Base-by-base conservation (phyloP, 2,888 invertebrate species). In the Drosophila leonis region DNA sequence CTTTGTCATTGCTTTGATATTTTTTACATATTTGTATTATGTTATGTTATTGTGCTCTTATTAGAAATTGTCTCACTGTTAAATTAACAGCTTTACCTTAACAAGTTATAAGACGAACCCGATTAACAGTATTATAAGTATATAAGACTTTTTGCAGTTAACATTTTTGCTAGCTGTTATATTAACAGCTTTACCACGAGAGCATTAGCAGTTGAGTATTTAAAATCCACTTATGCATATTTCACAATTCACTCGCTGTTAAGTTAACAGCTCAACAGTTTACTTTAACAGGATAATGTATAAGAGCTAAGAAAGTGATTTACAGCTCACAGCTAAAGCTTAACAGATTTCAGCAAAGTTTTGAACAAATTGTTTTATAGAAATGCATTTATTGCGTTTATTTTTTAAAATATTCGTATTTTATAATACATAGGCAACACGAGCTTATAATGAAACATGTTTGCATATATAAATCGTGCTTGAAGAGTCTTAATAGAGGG, bases 361-460 rank as follows among this genome's bases (percentile, higher is more conserved):
- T 13, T 20, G 8, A 35, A 0, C 1, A n/a, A 10, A 33, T 27
- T 61, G 46, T 60, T 67, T 69, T 81, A 74, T 73, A 66, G 65
- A 77, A 81, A 83, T 89, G 90, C 90, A 80, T 88, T 85, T 83
- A 79, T 82, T 89, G 90, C 87, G 39, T 71, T 80, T 81, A 67
- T 79, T 75, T 78, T 75, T 80, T 82, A 74, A 75, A 70, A 73
- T 80, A 76, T 68, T 77, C 74, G 80, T 77, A 71, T 68, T 61
- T 75, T 63, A 75, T 70, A 82, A 76, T 72, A 78, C 72, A 84
- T 71, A 80, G 74, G 63, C 74, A 65, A 62, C 70, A 65, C 31
- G 27, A 57, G 66, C 24, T 37, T 54, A 39, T 31, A 48, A 18
- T 33, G 51, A 31, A 56, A 54, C 51, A 65, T 60, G 62, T 39